A percentile compares a stretch with the other conserved stretches of the same genome.
phyloP scores from a whole-genome alignment of 2,888 invertebrate species.

The Bursaphelenchus okinawaensis region DNA sequence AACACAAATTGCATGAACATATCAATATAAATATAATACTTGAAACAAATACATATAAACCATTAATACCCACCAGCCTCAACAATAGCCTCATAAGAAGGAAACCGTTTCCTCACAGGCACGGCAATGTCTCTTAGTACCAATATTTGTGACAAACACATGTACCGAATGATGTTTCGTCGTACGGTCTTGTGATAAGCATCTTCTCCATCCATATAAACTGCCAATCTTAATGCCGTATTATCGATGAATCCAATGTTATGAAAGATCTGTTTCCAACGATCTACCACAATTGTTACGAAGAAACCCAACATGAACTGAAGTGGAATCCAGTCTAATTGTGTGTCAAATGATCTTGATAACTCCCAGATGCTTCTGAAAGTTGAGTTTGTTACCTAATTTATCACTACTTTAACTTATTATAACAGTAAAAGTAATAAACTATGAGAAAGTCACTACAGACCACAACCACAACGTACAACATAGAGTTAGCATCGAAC shows the following conservation, averaged over 20 bases:
- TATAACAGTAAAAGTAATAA: too few relatives aligned
- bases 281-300: slow-evolving; percentile 34
- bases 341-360: slow-evolving; percentile 2
- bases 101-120: slow-evolving; percentile 30
- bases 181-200: slow-evolving; percentile 37
- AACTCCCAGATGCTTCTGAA: neutral
- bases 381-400: too few relatives aligned
- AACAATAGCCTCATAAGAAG: slow-evolving; percentile 31
- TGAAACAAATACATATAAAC: too few relatives aligned
- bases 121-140: slow-evolving; percentile 32
- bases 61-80: slow-evolving; percentile 34
- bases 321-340: slow-evolving; percentile 9
- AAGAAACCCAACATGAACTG: slow-evolving; percentile 28
- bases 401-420: too few relatives aligned
- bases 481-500: neutral
- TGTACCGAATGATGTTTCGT: slow-evolving; percentile 43
- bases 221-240: neutral
- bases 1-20: too few relatives aligned
- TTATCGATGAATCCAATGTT: slow-evolving; percentile 40
- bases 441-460: slow-evolving; percentile 12
- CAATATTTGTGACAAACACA: slow-evolving; percentile 50
- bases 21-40: too few relatives aligned
- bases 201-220: slow-evolving; percentile 34
- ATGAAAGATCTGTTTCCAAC: slow-evolving; percentile 34
- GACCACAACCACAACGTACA: slow-evolving; percentile 14